phyloP scores from a whole-genome alignment of 2,888 invertebrate genomes.

The Sussaba pulchella region DNA sequence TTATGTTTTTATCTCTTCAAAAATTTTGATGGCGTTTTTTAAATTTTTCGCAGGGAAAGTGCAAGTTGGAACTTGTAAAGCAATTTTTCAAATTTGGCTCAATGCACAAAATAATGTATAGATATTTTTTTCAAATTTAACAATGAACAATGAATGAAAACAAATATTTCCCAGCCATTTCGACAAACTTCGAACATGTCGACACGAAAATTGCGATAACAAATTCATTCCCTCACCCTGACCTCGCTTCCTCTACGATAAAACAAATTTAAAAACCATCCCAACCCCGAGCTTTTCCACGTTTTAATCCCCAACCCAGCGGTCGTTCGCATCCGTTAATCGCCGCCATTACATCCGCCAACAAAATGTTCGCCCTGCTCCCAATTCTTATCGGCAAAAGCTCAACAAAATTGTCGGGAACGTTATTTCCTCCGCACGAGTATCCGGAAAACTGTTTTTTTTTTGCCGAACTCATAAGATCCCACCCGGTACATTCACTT shows the following conservation, averaged over 20 bases:
- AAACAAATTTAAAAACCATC: not conserved
- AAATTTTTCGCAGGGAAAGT: too few species aligned
- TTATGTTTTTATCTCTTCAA: not conserved
- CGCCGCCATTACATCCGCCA: not conserved
- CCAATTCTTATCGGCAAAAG: constrained; percentile 20
- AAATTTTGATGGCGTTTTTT: too few species aligned
- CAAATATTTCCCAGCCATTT: too few species aligned
- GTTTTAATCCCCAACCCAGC: not conserved
- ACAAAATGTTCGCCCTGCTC: constrained; percentile 9
- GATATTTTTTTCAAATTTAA: too few species aligned
- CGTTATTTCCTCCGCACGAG: constrained; percentile 23
- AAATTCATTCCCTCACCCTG: too few species aligned
- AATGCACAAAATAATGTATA: too few species aligned
- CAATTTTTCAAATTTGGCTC: too few species aligned
- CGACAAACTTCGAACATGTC: too few species aligned
- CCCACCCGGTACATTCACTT: constrained; percentile 9
- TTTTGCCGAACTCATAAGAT: constrained; percentile 23
- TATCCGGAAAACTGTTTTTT: constrained; percentile 33
- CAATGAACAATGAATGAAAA: too few species aligned
- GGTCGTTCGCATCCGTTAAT: constrained; percentile 18
- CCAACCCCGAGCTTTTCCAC: not conserved
- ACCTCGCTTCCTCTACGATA: too few species aligned
- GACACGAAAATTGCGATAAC: too few species aligned
- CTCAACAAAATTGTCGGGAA: constrained; percentile 41
- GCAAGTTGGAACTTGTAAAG: too few species aligned